Percentiles rank a stretch among this genome's conserved stretches.
Evolutionary conservation across 2,113 vertebrate species (phyloP).

Genomic region (Podocnemis expansa): DNA sequence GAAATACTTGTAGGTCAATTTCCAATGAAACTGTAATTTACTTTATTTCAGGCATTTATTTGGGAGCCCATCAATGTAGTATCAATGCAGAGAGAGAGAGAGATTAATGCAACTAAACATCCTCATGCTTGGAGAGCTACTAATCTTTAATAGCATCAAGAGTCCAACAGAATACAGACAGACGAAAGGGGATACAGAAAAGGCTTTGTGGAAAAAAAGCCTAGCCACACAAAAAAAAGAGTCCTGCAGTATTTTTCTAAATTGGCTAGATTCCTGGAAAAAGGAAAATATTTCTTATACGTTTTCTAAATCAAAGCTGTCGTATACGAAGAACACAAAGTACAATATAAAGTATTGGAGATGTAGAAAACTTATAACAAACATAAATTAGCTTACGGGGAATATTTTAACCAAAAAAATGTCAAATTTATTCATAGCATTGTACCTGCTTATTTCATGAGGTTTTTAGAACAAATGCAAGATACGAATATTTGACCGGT

Average conservation of each 20-base stretch:
- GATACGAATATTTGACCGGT: neutral
- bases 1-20: neutral
- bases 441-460: neutral
- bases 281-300: neutral
- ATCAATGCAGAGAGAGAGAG: too few relatives aligned
- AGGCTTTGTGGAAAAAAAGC: neutral
- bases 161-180: too few relatives aligned
- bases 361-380: neutral
- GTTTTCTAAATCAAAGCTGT: neutral
- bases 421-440: neutral
- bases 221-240: neutral
- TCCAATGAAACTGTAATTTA: neutral
- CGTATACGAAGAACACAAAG: neutral
- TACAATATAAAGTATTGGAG: neutral
- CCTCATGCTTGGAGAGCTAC: too few relatives aligned
- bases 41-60: neutral
- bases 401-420: neutral
- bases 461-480: neutral
- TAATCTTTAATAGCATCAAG: too few relatives aligned
- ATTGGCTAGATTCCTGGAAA: neutral
- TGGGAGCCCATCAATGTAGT: neutral
- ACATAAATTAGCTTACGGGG: neutral
- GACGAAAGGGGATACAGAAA: too few relatives aligned
- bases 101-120: too few relatives aligned
- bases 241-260: neutral